phyloP scores from a whole-genome alignment of 2,888 invertebrate genomes.

The Horisme vitalbata region DNA sequence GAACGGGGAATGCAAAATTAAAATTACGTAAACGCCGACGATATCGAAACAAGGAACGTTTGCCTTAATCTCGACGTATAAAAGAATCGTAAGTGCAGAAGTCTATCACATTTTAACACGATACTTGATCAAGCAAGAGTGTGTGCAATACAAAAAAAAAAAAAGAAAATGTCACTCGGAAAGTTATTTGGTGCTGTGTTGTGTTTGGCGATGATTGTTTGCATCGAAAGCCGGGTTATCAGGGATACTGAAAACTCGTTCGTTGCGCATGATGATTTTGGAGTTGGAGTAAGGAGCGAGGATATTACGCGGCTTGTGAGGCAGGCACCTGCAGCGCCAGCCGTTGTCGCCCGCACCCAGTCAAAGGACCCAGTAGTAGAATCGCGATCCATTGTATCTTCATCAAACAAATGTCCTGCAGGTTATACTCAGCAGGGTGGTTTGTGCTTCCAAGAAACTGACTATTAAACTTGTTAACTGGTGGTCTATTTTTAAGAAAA shows the following conservation, averaged over 20 bases:
- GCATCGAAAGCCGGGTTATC: constrained; percentile 12
- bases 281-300: background rate
- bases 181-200: constrained; percentile 8
- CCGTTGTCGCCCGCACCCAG: constrained; percentile 1
- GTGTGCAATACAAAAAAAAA: background rate
- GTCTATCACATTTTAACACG: too few relatives aligned
- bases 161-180: background rate
- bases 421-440: constrained; percentile 3
- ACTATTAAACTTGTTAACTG: constrained; percentile 8
- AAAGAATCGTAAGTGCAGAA: too few relatives aligned
- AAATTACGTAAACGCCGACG: background rate
- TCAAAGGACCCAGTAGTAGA: constrained; percentile 2
- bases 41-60: background rate
- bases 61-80: constrained; percentile 1
- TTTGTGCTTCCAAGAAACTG: constrained; percentile 6
- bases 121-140: background rate
- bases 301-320: background rate
- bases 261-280: background rate
- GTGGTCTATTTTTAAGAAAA: too few relatives aligned
- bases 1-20: background rate
- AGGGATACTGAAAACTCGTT: constrained; percentile 2
- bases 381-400: constrained; percentile 21
- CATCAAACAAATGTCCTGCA: background rate
- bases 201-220: constrained; percentile 16
- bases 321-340: constrained; percentile 1